Conservation (phyloP, 2,888 invertebrate species). For the Cataglyphis albicans region DNA sequence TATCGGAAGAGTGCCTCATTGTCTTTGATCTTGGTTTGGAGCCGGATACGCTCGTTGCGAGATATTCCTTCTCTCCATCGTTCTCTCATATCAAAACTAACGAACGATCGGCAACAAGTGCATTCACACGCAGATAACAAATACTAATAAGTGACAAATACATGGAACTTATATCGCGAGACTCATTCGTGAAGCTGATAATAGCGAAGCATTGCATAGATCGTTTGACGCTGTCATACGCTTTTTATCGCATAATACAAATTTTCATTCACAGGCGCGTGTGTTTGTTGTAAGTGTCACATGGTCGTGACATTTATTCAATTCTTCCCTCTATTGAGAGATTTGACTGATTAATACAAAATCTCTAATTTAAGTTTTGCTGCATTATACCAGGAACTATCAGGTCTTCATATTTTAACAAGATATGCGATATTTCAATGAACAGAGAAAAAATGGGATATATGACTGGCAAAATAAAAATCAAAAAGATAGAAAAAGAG, state of each 20-base stretch:
- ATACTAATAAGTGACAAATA: slow-evolving; percentile 24
- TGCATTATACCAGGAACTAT: not conserved
- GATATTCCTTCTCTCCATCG: slow-evolving; percentile 49
- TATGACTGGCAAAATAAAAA: not conserved
- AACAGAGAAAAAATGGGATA: not conserved
- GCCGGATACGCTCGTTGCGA: slow-evolving; percentile 79
- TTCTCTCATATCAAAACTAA: slow-evolving; percentile 50
- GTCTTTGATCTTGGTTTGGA: slow-evolving; percentile 76
- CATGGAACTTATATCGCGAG: slow-evolving; percentile 52
- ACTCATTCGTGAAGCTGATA: slow-evolving; percentile 69
- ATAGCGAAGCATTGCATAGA: slow-evolving; percentile 64
- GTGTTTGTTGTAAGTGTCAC: slow-evolving; percentile 2
- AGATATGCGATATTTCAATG: slow-evolving; percentile 1
- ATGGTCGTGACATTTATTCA: not conserved
- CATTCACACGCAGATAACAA: slow-evolving; percentile 73
- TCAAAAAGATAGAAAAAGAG: not conserved
- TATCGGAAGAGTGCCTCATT: slow-evolving; percentile 54
- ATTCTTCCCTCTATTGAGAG: not conserved
- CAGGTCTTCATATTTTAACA: not conserved
- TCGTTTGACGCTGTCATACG: slow-evolving; percentile 53
- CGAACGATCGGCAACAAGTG: slow-evolving; percentile 61
- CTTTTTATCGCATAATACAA: slow-evolving; percentile 58
- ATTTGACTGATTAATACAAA: slow-evolving; percentile 30
- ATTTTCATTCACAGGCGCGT: not conserved
- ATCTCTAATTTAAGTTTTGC: slow-evolving; percentile 11